Conservation (phyloP, 2,888 invertebrate species). For the Melinopterus prodromus region DNA sequence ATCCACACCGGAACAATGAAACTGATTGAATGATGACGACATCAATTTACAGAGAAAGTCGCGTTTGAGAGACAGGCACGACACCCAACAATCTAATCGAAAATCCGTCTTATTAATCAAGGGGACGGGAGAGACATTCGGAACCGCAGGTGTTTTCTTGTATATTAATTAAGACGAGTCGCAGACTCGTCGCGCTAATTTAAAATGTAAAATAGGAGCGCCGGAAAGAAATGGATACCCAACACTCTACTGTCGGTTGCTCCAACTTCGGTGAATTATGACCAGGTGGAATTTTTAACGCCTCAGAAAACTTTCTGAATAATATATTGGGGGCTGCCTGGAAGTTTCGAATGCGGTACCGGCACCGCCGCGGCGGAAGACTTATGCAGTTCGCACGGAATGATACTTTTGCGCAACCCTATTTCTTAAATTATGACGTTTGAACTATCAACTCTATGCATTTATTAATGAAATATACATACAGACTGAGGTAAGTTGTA, state of each 20-base stretch:
- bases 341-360: not conserved
- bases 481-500: too few relatives aligned
- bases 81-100: slow-evolving; percentile 19
- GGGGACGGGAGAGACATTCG: slow-evolving; percentile 33
- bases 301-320: not conserved
- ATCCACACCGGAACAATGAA: not conserved
- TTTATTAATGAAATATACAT: not conserved
- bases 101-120: slow-evolving; percentile 43
- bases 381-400: not conserved
- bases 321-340: not conserved
- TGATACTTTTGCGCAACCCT: not conserved
- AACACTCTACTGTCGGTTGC: not conserved
- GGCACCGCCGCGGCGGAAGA: not conserved
- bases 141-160: slow-evolving; percentile 48
- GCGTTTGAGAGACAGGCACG: not conserved
- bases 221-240: slow-evolving; percentile 37
- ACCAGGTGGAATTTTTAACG: not conserved
- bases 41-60: not conserved
- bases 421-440: not conserved
- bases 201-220: slow-evolving; percentile 42
- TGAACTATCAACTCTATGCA: not conserved
- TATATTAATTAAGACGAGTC: slow-evolving; percentile 45
- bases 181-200: slow-evolving; percentile 44
- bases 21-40: not conserved
- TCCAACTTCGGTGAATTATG: not conserved